Percentiles rank a stretch among this genome's conserved stretches.
These are phyloP conservation scores for Apodemus sylvaticus DNA, from an alignment of 2,113 vertebrate species.

Conservation along the genomic window DNA sequence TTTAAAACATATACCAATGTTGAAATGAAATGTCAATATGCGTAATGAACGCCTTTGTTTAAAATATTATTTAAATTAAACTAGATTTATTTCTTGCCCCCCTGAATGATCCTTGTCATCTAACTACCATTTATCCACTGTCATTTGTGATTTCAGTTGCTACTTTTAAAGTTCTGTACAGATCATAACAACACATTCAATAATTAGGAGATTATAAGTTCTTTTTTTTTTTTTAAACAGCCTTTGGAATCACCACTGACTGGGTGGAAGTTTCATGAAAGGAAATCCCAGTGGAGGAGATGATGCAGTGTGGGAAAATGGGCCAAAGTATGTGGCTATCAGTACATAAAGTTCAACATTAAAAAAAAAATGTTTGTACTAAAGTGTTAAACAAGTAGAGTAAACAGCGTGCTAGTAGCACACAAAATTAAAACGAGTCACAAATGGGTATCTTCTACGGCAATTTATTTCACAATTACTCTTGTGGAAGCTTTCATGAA, in stretches of 20 bases:
- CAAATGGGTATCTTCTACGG: conserved; percentile 97
- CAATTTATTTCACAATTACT: conserved; percentile 99
- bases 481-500: conserved; percentile 98
- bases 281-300: conserved; percentile 67
- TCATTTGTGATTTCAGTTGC: conserved; percentile 85
- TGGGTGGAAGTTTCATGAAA: conserved; percentile 73
- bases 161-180: conserved; percentile 86
- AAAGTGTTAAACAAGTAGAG: conserved; percentile 91
- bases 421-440: conserved; percentile 93
- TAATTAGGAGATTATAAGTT: conserved; percentile 87
- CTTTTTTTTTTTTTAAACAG: conserved; percentile 68
- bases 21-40: conserved; percentile 83
- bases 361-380: conserved; percentile 86
- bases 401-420: conserved; percentile 88
- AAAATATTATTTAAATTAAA: conserved; percentile 88
- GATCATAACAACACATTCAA: conserved; percentile 82
- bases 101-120: conserved; percentile 86
- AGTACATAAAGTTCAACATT: conserved; percentile 86
- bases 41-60: conserved; percentile 87
- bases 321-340: conserved; percentile 79
- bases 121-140: conserved; percentile 87
- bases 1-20: conserved; percentile 85
- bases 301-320: conserved; percentile 74
- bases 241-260: conserved; percentile 64
- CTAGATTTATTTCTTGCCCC: conserved; percentile 85